Evolutionary conservation across 2,113 vertebrate genomes (phyloP).

Genomic region (Scortum barcoo): DNA sequence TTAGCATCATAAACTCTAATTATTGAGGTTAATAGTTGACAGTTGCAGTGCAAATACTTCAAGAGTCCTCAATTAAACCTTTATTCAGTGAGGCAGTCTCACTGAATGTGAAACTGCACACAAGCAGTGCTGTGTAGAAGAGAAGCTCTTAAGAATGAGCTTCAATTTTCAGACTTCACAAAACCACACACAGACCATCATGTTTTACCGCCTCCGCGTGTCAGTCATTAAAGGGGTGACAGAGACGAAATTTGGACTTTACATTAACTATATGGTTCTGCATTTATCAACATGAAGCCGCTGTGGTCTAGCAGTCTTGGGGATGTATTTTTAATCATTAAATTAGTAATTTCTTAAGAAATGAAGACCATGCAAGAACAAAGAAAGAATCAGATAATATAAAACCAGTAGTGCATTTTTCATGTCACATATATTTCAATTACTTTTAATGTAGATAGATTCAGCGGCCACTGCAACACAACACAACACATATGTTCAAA

Average conservation of each 20-base stretch:
- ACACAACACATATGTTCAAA: neutral
- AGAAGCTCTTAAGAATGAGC: constrained; percentile 14
- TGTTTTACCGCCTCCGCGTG: neutral
- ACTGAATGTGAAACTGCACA: constrained; percentile 27
- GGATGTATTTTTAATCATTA: neutral
- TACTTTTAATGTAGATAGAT: neutral
- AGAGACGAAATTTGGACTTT: neutral
- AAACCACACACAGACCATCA: neutral
- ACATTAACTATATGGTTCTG: neutral
- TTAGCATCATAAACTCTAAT: constrained; percentile 73
- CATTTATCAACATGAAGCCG: neutral
- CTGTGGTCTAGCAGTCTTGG: neutral
- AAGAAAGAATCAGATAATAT: neutral
- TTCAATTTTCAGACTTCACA: neutral
- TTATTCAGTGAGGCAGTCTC: constrained; percentile 37
- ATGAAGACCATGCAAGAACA: neutral
- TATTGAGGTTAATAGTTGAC: constrained; percentile 72
- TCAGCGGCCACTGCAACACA: too few species aligned
- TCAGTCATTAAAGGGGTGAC: neutral
- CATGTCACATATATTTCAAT: neutral
- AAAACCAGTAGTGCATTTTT: too few species aligned
- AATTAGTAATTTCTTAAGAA: neutral
- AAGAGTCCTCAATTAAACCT: constrained; percentile 62
- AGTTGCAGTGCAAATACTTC: constrained; percentile 68
- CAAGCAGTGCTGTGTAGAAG: neutral